Evolutionary conservation across 2,888 invertebrate genomes (phyloP).

Genomic region (Neocrepidodera transversa): DNA sequence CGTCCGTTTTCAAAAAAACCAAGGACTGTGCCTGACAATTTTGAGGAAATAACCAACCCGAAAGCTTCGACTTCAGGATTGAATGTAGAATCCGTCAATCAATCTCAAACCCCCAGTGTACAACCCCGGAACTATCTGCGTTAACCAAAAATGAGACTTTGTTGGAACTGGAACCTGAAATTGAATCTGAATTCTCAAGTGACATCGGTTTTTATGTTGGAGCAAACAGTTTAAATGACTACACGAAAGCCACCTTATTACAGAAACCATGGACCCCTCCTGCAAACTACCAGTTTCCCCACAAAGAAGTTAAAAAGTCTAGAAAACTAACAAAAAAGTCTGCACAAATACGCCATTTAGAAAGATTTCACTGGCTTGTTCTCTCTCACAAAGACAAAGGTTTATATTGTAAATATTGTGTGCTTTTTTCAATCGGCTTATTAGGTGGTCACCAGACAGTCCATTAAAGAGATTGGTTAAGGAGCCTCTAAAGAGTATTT

Average conservation of each 20-base stretch:
- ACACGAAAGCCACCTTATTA: neutral
- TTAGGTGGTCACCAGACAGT: neutral
- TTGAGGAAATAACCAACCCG: no score
- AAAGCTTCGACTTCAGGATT: no score
- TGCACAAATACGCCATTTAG: neutral
- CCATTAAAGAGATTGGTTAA: neutral
- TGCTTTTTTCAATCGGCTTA: neutral
- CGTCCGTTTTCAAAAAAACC: no score
- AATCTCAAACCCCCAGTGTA: no score
- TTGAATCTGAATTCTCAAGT: no score
- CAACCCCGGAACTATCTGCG: no score
- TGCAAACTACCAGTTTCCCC: neutral
- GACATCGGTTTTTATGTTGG: no score
- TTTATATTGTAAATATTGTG: slow-evolving; percentile 1
- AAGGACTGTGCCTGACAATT: no score
- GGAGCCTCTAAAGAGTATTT: neutral
- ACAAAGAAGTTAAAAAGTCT: neutral
- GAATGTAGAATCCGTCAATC: no score
- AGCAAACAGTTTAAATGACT: no score
- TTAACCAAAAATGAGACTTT: no score
- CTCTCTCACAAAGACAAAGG: neutral
- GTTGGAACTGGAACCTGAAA: no score
- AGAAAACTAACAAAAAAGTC: neutral
- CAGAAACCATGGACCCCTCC: neutral
- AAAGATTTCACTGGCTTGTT: slow-evolving; percentile 1